phyloP scores from a whole-genome alignment of 1,140 invertebrate genomes.

The Pogonognathellus flavescens region DNA sequence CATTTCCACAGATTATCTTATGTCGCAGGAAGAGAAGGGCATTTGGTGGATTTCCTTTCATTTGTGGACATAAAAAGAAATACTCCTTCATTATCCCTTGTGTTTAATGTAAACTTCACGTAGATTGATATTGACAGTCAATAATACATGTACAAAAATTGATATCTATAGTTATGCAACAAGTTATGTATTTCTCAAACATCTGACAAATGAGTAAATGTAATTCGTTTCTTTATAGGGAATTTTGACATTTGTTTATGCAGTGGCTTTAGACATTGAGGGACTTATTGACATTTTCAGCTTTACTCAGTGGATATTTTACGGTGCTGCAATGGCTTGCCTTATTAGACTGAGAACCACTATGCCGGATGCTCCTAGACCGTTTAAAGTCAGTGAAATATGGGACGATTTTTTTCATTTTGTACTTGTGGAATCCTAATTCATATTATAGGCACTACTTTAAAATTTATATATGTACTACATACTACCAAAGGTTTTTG shows the following conservation, averaged over 20 bases:
- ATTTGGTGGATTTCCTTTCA: conserved; percentile 73
- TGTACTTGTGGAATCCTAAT: too few species aligned
- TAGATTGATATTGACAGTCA: conserved; percentile 54
- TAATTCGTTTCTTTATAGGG: conserved; percentile 67
- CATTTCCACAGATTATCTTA: conserved; percentile 70
- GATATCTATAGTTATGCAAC: not conserved
- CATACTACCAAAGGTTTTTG: not conserved
- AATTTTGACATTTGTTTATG: conserved; percentile 77
- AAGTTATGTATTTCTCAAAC: not conserved
- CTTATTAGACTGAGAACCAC: conserved; percentile 89
- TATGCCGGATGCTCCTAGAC: conserved; percentile 87
- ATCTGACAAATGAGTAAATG: not conserved
- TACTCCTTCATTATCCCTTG: conserved; percentile 74
- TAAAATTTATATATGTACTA: not conserved
- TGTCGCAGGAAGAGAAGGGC: conserved; percentile 74
- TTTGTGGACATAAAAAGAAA: conserved; percentile 73
- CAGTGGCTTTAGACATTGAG: conserved; percentile 88
- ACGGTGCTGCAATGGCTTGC: conserved; percentile 89
- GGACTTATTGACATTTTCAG: conserved; percentile 95
- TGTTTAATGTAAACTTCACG: conserved; percentile 71
- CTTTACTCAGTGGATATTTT: conserved; percentile 96
- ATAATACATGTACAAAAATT: not conserved
- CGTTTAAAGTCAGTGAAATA: conserved; percentile 79
- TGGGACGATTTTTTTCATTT: too few species aligned
- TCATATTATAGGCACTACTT: too few species aligned